Evolutionary conservation across 92 coral and sea anemone species (phyloP).

Genomic region (Phenganax marumi): DNA sequence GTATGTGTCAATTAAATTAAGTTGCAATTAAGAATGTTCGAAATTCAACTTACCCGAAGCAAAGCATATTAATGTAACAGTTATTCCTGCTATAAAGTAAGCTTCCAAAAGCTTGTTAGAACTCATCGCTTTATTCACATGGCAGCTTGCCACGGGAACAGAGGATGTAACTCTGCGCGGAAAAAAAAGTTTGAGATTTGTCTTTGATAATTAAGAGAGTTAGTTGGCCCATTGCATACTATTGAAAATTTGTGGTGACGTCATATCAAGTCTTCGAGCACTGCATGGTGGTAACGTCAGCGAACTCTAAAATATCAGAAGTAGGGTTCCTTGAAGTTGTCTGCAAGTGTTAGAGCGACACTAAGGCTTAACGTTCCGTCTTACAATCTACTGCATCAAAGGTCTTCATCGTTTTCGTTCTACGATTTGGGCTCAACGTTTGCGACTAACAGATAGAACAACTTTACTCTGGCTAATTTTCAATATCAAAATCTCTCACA

Average conservation of each 20-base stretch:
- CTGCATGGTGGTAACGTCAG: no score
- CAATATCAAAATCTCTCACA: no score
- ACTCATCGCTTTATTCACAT: slow-evolving; percentile 1
- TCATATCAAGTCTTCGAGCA: slow-evolving; percentile 21
- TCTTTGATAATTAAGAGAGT: not conserved
- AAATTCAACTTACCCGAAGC: slow-evolving; percentile 11
- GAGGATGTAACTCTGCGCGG: not conserved
- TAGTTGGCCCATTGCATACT: not conserved
- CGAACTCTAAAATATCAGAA: no score
- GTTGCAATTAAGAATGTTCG: not conserved
- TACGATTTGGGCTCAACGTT: no score
- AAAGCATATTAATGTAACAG: slow-evolving; percentile 6
- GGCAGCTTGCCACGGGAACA: not conserved
- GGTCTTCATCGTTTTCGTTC: no score
- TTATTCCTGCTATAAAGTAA: not conserved
- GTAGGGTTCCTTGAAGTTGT: no score
- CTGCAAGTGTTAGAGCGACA: no score
- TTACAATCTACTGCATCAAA: no score
- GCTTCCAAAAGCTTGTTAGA: not conserved
- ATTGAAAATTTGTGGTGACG: slow-evolving; percentile 15
- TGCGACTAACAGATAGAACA: no score
- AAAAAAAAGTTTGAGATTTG: not conserved
- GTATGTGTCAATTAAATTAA: not conserved
- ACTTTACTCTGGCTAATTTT: no score
- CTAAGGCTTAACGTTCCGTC: no score